Evolutionary conservation across 2,888 invertebrate species (phyloP), one percentile per base, ranked within the genome.

Genomic region (Cyclophora albipunctata): DNA sequence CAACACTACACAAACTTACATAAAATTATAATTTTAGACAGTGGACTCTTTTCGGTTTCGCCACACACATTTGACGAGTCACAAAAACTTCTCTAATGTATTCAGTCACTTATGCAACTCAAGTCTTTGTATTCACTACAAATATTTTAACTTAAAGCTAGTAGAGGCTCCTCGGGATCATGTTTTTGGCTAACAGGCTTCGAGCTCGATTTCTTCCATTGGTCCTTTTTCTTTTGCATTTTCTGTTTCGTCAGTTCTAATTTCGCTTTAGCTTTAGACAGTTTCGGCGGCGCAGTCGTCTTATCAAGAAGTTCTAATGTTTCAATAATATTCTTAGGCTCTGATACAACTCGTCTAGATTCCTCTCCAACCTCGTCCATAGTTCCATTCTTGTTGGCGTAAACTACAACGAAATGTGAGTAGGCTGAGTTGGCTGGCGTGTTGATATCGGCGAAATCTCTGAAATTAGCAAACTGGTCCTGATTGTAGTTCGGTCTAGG

Each of bases 371-470:
- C 77, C 59, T 91, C 89, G 61, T 90, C 90, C 58, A 88, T 81
- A 3, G 93, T 94, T 4, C 91, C 91, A 66, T 95, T 95, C 73
- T 94, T 94, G 61, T 95, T 94, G 0, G 94, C 94, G 70, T 96
- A 96, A 0, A 96, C 95, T 0, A 96, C 93, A 37, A 95, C 95
- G 56, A 92, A 93, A 63, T 96, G 94, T 0, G 96, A 95, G 75
- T 94, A 96, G 4, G 95, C 95, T 2, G 88, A 81, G 69, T 94
- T 95, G 0, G 94, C 91, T 0, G 95, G 95, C 3, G 95, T 92
- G 56, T 96, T 96, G 49, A 96, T 96, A 66, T 96, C 96, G 0
- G 96, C 96, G 69, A 96, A 96, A 73, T 96, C 96, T 66, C 95
- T 91, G 84, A 96, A 96, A 72, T 96, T 95, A 3, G 95, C 95